These are phyloP conservation scores for Valencia hispanica DNA, from an alignment of 2,797 vertebrate species.

Conservation along the genomic window DNA sequence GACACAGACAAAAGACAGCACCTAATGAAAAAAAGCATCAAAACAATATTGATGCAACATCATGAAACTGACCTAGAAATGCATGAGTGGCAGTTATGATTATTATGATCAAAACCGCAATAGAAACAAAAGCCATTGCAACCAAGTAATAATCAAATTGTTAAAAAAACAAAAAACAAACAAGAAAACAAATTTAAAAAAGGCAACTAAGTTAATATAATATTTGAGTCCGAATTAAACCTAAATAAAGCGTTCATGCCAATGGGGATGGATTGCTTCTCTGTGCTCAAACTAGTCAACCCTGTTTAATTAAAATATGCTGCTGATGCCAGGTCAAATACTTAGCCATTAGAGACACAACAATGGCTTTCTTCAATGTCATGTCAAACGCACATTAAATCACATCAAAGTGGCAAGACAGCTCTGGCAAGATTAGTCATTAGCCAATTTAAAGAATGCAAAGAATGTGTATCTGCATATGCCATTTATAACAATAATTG, in stretches of 20 bases:
- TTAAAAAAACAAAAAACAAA: constrained; percentile 6
- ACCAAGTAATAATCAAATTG: constrained; percentile 50
- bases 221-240: constrained; percentile 44
- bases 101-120: constrained; percentile 69
- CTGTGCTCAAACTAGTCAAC: constrained; percentile 21
- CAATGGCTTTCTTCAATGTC: constrained; percentile 6
- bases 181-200: constrained; percentile 29
- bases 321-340: constrained; percentile 37
- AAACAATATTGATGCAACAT: constrained; percentile 76
- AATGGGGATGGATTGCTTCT: constrained; percentile 27
- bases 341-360: constrained; percentile 16
- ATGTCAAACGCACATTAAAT: constrained; percentile 22
- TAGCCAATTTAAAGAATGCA: constrained; percentile 53
- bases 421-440: constrained; percentile 40
- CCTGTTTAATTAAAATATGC: constrained; percentile 39
- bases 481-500: constrained; percentile 74
- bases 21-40: constrained; percentile 65
- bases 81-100: constrained; percentile 68
- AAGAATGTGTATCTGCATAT: constrained; percentile 60
- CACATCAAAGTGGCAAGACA: constrained; percentile 24
- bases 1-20: constrained; percentile 64
- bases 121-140: constrained; percentile 59
- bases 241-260: constrained; percentile 28
- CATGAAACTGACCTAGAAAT: constrained; percentile 72
- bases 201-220: constrained; percentile 32